Evolutionary conservation across 2,888 invertebrate species (phyloP).

Genomic region (Smittia aterrima): DNA sequence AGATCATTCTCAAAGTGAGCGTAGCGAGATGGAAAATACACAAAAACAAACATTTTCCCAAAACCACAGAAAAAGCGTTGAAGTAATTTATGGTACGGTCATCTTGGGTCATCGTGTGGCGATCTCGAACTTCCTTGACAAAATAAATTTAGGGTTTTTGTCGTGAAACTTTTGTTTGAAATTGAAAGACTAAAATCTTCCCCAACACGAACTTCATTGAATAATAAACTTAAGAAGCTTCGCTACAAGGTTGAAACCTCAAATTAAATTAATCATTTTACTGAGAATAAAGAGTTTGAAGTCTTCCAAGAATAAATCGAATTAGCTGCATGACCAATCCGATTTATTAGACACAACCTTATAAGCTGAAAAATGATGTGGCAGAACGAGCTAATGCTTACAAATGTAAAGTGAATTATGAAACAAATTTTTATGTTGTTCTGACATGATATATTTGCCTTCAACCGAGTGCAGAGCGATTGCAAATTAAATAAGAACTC

Average conservation of each 20-base stretch:
- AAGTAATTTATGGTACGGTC: slow-evolving; percentile 17
- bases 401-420: slow-evolving; percentile 8
- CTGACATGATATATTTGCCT: slow-evolving; percentile 19
- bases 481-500: slow-evolving; percentile 5
- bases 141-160: not conserved
- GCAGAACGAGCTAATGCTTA: not conserved
- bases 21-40: not conserved
- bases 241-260: not conserved
- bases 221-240: slow-evolving; percentile 3
- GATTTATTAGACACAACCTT: not conserved
- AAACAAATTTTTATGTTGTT: slow-evolving; percentile 14
- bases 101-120: slow-evolving; percentile 8
- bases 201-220: not conserved
- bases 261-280: slow-evolving; percentile 14
- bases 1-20: slow-evolving; percentile 14
- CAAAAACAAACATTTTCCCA: slow-evolving; percentile 3
- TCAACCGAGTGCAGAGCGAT: not conserved
- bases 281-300: not conserved
- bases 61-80: slow-evolving; percentile 18
- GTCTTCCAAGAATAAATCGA: slow-evolving; percentile 8
- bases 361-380: not conserved
- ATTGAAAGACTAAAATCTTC: not conserved
- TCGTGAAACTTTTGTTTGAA: slow-evolving; percentile 7
- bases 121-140: slow-evolving; percentile 3
- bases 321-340: slow-evolving; percentile 19